phyloP scores from a whole-genome alignment of 2,113 vertebrate genomes.

The Beaufortia kweichowensis region DNA sequence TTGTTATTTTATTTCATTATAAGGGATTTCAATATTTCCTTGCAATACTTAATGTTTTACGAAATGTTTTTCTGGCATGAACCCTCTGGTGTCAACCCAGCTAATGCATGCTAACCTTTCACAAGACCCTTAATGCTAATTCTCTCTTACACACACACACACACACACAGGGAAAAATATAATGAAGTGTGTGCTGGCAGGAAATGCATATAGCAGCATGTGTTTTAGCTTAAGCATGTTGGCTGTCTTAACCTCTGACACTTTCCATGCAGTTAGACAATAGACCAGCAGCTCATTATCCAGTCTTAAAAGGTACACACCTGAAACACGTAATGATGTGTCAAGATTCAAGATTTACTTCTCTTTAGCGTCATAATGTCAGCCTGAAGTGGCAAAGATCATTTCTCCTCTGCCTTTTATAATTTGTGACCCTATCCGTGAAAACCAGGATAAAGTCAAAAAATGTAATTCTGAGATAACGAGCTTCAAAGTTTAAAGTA shows the following conservation, averaged over 20 bases:
- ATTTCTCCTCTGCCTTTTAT: not conserved
- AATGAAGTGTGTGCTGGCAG: constrained; percentile 41
- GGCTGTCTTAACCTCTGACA: constrained; percentile 33
- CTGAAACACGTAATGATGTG: constrained; percentile 10
- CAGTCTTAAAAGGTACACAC: not conserved
- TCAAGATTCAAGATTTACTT: not conserved
- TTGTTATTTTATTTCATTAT: too few species aligned
- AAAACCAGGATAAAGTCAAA: too few species aligned
- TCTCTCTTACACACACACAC: constrained; percentile 9
- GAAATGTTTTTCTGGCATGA: not conserved
- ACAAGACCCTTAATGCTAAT: not conserved
- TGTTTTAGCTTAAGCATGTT: constrained; percentile 49
- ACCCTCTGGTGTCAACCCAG: not conserved
- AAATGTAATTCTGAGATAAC: too few species aligned
- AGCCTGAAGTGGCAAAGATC: not conserved
- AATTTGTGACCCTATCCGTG: too few species aligned
- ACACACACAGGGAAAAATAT: constrained; percentile 13
- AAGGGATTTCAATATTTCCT: not conserved
- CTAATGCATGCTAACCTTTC: constrained; percentile 14
- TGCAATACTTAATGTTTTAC: not conserved
- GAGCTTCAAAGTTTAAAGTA: too few species aligned
- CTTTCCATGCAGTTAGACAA: constrained; percentile 32
- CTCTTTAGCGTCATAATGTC: not conserved
- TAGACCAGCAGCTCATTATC: constrained; percentile 19
- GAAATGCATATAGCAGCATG: constrained; percentile 23